phyloP scores from a whole-genome alignment of 2,113 vertebrate genomes.

The Melanerpes formicivorus region DNA sequence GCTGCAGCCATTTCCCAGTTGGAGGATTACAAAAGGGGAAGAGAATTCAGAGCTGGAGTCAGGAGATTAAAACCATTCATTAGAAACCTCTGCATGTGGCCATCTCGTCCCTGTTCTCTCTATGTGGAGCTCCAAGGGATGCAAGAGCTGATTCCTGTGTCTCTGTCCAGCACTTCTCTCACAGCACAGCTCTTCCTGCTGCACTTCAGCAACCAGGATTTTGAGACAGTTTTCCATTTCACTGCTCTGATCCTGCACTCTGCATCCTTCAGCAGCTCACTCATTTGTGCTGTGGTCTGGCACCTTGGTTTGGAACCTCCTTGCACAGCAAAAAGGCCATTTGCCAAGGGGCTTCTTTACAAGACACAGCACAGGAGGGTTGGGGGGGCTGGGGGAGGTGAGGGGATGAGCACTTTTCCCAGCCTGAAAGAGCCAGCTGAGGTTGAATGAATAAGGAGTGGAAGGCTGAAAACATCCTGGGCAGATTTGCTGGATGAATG shows the following conservation, averaged over 20 bases:
- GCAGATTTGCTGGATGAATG: neutral
- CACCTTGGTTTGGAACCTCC: neutral
- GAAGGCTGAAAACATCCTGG: neutral
- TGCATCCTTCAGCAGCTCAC: neutral
- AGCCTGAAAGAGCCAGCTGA: neutral
- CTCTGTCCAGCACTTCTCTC: slow-evolving; percentile 43
- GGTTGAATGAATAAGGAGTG: neutral
- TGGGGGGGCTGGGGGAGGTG: no score
- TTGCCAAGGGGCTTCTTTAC: neutral
- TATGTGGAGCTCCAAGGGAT: neutral
- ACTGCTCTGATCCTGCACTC: neutral
- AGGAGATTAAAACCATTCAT: neutral
- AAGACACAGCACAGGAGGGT: neutral
- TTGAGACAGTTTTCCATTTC: fast-evolving
- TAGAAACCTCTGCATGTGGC: neutral
- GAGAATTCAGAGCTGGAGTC: neutral
- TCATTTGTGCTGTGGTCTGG: neutral
- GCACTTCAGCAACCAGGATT: neutral
- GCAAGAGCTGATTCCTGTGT: neutral
- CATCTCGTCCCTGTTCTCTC: neutral
- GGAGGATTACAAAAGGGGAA: neutral
- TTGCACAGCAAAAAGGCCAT: neutral
- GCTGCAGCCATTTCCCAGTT: neutral
- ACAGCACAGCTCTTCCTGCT: neutral
- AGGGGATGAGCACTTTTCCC: fast-evolving